Percentiles rank a stretch among this genome's conserved stretches.
Conservation (phyloP, 2,888 invertebrate genomes). For the Leptopilina syphax region DNA sequence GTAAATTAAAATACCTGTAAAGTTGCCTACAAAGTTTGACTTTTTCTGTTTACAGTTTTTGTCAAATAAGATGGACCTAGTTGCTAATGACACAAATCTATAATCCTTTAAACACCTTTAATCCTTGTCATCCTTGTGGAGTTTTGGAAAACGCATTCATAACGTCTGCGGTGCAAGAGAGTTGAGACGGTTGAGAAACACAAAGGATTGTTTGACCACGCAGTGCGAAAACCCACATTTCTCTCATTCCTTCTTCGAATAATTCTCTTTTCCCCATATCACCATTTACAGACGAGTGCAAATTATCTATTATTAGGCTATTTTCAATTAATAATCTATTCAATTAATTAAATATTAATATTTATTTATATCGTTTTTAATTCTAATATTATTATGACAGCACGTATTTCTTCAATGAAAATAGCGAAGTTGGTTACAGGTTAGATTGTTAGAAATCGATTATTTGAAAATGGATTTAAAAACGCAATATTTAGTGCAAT, state of each 20-base stretch:
- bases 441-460: too few species aligned
- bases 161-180: constrained; percentile 91
- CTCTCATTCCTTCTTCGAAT: constrained; percentile 73
- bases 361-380: too few species aligned
- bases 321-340: too few species aligned
- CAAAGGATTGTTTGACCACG: constrained; percentile 84
- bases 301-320: too few species aligned
- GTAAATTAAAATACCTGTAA: too few species aligned
- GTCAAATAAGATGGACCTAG: constrained; percentile 92
- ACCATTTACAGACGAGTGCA: constrained; percentile 60
- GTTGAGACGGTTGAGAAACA: constrained; percentile 84
- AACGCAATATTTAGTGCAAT: too few species aligned
- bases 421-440: too few species aligned
- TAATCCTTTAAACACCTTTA: constrained; percentile 78
- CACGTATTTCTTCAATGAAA: too few species aligned
- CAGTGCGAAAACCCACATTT: constrained; percentile 81
- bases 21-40: too few species aligned
- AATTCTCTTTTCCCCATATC: constrained; percentile 76
- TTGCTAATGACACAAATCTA: constrained; percentile 85
- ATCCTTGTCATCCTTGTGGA: constrained; percentile 71
- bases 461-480: too few species aligned
- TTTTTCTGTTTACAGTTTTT: constrained; percentile 87
- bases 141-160: constrained; percentile 85
- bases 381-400: too few species aligned
- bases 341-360: too few species aligned